Conservation (phyloP, 2,113 vertebrate genomes). For the Thamnaconus septentrionalis region DNA sequence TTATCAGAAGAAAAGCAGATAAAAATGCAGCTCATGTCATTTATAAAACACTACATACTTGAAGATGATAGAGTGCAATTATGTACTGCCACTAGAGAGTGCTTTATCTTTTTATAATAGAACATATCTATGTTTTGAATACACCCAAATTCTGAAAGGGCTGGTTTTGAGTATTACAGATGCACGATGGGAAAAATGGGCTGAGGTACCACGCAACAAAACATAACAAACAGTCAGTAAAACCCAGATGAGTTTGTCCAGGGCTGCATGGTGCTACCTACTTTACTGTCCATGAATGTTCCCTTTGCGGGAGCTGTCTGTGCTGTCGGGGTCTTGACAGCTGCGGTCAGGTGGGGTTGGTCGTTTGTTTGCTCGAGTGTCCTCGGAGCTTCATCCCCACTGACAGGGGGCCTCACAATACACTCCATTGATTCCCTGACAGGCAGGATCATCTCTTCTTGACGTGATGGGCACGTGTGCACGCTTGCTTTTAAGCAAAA, state of each 20-base stretch:
- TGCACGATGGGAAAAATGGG: too few relatives aligned
- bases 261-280: constrained; percentile 11
- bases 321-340: constrained; percentile 47
- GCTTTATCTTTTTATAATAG: too few relatives aligned
- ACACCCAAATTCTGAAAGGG: too few relatives aligned
- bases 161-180: too few relatives aligned
- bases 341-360: constrained; percentile 53
- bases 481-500: constrained; percentile 1
- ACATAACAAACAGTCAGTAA: too few relatives aligned
- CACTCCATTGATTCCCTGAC: constrained; percentile 66
- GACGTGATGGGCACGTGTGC: constrained; percentile 6
- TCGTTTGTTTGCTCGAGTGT: constrained; percentile 34
- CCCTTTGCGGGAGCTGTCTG: constrained; percentile 35
- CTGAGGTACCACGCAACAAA: too few relatives aligned
- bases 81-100: too few relatives aligned
- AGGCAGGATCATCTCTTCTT: constrained; percentile 42
- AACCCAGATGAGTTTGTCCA: constrained; percentile 15
- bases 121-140: too few relatives aligned
- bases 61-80: too few relatives aligned
- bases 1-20: not conserved
- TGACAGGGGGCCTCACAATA: constrained; percentile 56
- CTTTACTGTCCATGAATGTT: constrained; percentile 45
- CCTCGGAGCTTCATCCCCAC: constrained; percentile 59
- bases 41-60: too few relatives aligned
- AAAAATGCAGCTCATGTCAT: not conserved